These are phyloP conservation scores for Trichopoda pennipes DNA, from an alignment of 2,888 invertebrate species.

Conservation along the genomic window DNA sequence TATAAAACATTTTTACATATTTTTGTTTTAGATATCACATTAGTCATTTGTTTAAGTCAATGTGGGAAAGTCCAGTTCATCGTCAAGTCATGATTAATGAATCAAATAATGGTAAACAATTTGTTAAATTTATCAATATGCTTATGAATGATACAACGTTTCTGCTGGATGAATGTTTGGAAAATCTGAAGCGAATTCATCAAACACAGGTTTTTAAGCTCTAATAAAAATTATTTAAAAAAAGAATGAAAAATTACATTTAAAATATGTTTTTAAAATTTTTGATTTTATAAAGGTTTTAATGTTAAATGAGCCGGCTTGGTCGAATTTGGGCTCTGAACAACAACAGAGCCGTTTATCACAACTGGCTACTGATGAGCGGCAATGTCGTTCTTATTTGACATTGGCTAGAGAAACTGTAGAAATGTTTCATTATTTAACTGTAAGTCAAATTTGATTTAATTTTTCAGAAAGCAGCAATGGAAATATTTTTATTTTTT, in stretches of 20 bases:
- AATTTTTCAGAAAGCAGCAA: neutral
- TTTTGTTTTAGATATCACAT: constrained; percentile 89
- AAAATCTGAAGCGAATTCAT: constrained; percentile 93
- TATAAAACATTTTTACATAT: too few relatives aligned
- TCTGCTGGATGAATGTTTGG: constrained; percentile 96
- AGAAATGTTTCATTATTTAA: constrained; percentile 98
- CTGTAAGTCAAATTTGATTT: constrained; percentile 81
- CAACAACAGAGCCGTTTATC: constrained; percentile 88
- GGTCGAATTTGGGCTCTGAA: constrained; percentile 85
- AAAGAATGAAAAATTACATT: neutral
- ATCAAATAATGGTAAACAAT: constrained; percentile 94
- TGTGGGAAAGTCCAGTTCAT: constrained; percentile 96
- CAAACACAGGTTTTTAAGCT: constrained; percentile 87
- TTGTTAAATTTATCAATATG: constrained; percentile 98
- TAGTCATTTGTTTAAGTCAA: constrained; percentile 96
- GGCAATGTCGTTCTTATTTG: constrained; percentile 94
- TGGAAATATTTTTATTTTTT: neutral
- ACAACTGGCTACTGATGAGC: constrained; percentile 91
- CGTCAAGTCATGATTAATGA: constrained; percentile 93
- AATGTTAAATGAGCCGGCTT: constrained; percentile 86
- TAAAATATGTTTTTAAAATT: neutral
- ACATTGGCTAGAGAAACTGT: constrained; percentile 97
- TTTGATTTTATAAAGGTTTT: constrained; percentile 77
- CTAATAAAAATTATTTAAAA: neutral
- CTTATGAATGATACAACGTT: constrained; percentile 99